Conservation (phyloP, 2,888 invertebrate genomes). For the Archips crataeganus region DNA sequence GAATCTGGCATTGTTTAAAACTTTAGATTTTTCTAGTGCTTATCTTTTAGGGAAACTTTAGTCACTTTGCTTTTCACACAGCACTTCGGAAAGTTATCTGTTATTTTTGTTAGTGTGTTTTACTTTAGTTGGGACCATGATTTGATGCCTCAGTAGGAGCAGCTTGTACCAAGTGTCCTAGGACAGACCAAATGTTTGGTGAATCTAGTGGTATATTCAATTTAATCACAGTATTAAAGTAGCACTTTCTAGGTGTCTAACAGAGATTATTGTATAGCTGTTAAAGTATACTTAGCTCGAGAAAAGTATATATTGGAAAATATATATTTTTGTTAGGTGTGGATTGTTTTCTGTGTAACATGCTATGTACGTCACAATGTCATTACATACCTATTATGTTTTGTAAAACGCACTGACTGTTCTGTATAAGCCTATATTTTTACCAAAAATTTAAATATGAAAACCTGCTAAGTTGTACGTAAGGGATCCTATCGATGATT, state of each 20-base stretch:
- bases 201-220: conserved; percentile 50
- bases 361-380: conserved; percentile 43
- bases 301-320: conserved; percentile 47
- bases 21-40: too few species aligned
- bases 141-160: conserved; percentile 21
- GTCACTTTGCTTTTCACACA: too few species aligned
- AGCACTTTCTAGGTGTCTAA: conserved; percentile 60
- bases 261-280: conserved; percentile 63
- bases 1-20: too few species aligned
- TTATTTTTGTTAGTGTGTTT: neutral
- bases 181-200: conserved; percentile 49
- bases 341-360: conserved; percentile 58
- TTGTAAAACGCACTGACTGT: conserved; percentile 3
- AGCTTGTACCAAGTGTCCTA: conserved; percentile 41
- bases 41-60: too few species aligned
- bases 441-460: neutral
- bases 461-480: neutral
- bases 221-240: conserved; percentile 52
- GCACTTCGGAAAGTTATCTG: too few species aligned
- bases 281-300: conserved; percentile 54
- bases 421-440: neutral
- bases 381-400: neutral
- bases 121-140: conserved; percentile 3
- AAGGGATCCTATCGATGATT: too few species aligned
- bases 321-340: conserved; percentile 79